Percentiles rank a stretch among this genome's conserved stretches.
Evolutionary conservation across 2,888 invertebrate genomes (phyloP).

Genomic region (Phortica magna): DNA sequence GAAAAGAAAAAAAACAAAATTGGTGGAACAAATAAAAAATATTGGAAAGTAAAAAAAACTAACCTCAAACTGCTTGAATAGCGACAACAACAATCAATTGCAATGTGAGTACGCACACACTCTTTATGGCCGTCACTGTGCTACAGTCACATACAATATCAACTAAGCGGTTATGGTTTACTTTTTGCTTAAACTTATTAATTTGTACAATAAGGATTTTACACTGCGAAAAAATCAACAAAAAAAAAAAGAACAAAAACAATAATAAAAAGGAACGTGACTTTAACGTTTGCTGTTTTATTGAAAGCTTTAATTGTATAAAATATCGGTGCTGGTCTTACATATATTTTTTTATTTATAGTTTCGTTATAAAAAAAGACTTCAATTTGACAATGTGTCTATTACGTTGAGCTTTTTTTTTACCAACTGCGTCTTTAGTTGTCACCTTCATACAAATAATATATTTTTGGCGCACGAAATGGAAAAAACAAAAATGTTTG

Average conservation of each 20-base stretch:
- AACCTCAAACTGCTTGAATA: neutral
- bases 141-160: neutral
- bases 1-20: too few relatives aligned
- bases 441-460: too few relatives aligned
- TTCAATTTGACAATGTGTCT: neutral
- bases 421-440: too few relatives aligned
- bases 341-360: neutral
- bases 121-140: constrained; percentile 1
- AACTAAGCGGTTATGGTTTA: neutral
- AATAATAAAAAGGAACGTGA: constrained; percentile 1
- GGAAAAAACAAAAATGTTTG: too few relatives aligned
- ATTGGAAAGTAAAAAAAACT: neutral
- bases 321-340: neutral
- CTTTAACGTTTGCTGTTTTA: neutral
- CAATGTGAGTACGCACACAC: neutral
- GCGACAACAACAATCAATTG: neutral
- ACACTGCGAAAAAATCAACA: neutral
- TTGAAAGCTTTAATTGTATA: neutral
- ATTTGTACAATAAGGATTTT: neutral
- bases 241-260: neutral
- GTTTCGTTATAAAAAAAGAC: neutral
- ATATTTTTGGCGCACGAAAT: too few relatives aligned
- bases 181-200: neutral
- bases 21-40: too few relatives aligned
- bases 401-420: too few relatives aligned